Conservation (phyloP, 2,113 vertebrate genomes). For the Lota lota region DNA sequence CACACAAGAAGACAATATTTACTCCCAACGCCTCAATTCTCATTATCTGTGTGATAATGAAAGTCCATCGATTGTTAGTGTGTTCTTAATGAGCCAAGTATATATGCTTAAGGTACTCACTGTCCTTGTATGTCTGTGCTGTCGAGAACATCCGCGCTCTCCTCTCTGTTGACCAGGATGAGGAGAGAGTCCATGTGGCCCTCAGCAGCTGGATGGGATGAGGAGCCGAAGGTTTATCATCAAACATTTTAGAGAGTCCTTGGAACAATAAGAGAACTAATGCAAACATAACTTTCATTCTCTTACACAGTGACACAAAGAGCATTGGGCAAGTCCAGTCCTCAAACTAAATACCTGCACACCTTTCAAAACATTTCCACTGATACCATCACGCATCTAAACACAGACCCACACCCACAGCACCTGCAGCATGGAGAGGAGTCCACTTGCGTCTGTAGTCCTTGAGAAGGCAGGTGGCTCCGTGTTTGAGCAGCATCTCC, state of each 20-base stretch:
- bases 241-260: not conserved
- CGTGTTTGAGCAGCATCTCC: constrained; percentile 87
- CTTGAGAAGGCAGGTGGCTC: constrained; percentile 84
- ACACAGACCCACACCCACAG: not conserved
- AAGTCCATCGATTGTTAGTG: too few relatives aligned
- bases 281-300: not conserved
- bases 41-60: too few relatives aligned
- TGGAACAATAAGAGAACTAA: not conserved
- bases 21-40: too few relatives aligned
- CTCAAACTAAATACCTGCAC: not conserved
- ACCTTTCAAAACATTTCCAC: too few relatives aligned
- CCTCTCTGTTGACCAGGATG: constrained; percentile 86
- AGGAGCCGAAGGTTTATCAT: not conserved
- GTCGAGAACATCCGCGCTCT: constrained; percentile 83
- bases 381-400: too few relatives aligned
- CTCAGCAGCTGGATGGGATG: constrained; percentile 76
- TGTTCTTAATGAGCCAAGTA: too few relatives aligned
- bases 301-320: not conserved
- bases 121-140: constrained; percentile 85
- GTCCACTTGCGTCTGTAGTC: constrained; percentile 86
- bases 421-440: constrained; percentile 88
- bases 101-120: constrained; percentile 72
- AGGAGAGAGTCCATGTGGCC: constrained; percentile 92
- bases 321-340: not conserved
- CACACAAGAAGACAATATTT: not conserved